Base-by-base conservation (phyloP, 2,888 invertebrate genomes). In the Xylota sylvarum region DNA sequence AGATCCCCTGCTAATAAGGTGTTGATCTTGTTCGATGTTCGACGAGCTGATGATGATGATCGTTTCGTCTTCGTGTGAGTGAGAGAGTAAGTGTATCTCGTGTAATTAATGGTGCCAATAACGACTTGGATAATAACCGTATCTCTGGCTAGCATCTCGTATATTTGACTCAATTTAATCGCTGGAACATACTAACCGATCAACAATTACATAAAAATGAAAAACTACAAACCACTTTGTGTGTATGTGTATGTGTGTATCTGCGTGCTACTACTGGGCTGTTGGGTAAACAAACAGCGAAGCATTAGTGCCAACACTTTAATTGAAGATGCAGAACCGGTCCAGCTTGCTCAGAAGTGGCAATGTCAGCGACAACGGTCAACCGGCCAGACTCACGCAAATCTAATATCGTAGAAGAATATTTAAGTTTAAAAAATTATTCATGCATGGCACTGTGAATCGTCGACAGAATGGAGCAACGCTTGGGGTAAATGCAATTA, bases 31-130 rank as follows among this genome's bases (percentile, higher is more conserved):
- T 81, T 81, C 86, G 81, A 70, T 80, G 79, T 70, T 84, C 48
- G 64, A 32, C 62, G 58, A 82, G 12, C 37, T 37, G 37, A 78
- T 78, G 52, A 74, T 69, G 64, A 65, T 64, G 56, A 79, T 79
- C 55, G 60, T 58, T 73, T 79, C 55, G 60, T 58, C 62, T 62
- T 50, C 73, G 27, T 62, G 50, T 46, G 35, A 58, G 64, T 74
- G 32, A 12, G 32, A 12, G 43, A 52, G 69, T 62, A 52, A 67
- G 50, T n/a, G n/a, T 80, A 23, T 62, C 73, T 46, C 69, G 40
- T 73, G 56, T 86, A 86, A 82, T 86, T 86, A 86, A 86, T 86
- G 77, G 82, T 86, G 86, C 86, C 73, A 86, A 86, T 86, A 86
- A 86, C 78, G 82, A 82, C 77, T 62, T 56, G 40, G 72, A 86